Percentiles rank a stretch among this genome's conserved stretches.
phyloP scores from a whole-genome alignment of 2,888 invertebrate genomes.

The Fragum fragum region DNA sequence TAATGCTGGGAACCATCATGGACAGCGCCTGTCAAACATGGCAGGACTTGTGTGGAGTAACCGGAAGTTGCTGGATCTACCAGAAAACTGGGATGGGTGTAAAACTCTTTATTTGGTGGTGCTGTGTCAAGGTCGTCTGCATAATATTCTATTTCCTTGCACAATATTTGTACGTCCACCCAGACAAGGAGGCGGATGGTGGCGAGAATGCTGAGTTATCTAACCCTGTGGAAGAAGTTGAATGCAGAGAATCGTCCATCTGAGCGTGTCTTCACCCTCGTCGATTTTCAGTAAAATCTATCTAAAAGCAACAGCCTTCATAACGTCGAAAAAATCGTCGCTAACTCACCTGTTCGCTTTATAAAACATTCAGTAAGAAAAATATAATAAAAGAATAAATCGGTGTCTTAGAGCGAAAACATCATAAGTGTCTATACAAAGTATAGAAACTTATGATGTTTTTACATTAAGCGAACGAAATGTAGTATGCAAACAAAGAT shows the following conservation, averaged over 20 bases:
- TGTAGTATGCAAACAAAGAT: too few species aligned
- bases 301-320: too few species aligned
- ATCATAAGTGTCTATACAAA: too few species aligned
- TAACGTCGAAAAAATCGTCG: too few species aligned
- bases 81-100: constrained; percentile 70
- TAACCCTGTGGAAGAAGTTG: constrained; percentile 21
- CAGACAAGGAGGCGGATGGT: constrained; percentile 18
- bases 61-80: constrained; percentile 72
- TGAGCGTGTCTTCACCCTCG: neutral
- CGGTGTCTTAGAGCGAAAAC: too few species aligned
- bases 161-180: constrained; percentile 65
- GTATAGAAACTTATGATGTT: too few species aligned
- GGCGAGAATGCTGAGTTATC: constrained; percentile 12
- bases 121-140: constrained; percentile 60
- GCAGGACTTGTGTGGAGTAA: constrained; percentile 64
- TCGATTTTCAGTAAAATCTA: too few species aligned
- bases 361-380: too few species aligned
- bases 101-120: constrained; percentile 73
- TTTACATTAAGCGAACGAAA: too few species aligned
- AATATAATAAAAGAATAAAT: too few species aligned
- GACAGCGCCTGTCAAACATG: constrained; percentile 73
- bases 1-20: constrained; percentile 71
- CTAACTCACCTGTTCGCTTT: too few species aligned
- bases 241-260: constrained; percentile 30
- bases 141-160: constrained; percentile 67